Evolutionary conservation across 2,888 invertebrate species (phyloP), one percentile per base, ranked within the genome.

Genomic region (Hirtodrosophila duncani): DNA sequence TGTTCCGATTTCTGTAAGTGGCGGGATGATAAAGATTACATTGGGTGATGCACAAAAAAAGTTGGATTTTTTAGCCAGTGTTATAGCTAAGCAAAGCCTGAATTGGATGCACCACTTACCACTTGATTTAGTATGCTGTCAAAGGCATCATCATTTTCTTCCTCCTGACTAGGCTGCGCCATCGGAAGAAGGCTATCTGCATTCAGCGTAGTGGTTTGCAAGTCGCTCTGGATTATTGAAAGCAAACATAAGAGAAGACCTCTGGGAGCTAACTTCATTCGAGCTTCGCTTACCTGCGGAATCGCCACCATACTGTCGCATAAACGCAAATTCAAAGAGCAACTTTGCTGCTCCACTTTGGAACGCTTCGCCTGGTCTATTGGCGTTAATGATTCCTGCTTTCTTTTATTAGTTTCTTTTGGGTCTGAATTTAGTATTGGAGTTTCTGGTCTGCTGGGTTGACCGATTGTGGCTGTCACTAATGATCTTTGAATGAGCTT

Each of bases 201-300:
- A 23, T 67, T 21, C 8, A 61, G 20, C 1, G 33, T 13, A n/a
- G 56, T 46, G 3, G 45, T 20, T 16, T 39, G 57, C 3, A 64
- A 42, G 14, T 68, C 68, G 5, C 3, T 23, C 21, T 56, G 16
- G 11, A 55, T 8, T 27, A 44, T 46, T 13, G 17, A 13, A 43
- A 18, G 24, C 24, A 14, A n/a, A 36, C 16, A 23, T 18, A 3
- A 7, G 14, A 11, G 8, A 34, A 20, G 4, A 13, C 6, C 1
- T 11, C 6, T 16, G 0, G 2, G 1, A 10, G 3, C 4, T 18
- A 2, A 23, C 3, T 1, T 9, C 29, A 10, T 2, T n/a, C n/a
- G n/a, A n/a, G n/a, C n/a, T n/a, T n/a, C 7, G n/a, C 9, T 45
- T 50, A 70, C 70, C 45, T 63, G 60, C n/a, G 52, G 23, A 52